Conservation (phyloP, 2,888 invertebrate species). For the Hybos culiciformis region DNA sequence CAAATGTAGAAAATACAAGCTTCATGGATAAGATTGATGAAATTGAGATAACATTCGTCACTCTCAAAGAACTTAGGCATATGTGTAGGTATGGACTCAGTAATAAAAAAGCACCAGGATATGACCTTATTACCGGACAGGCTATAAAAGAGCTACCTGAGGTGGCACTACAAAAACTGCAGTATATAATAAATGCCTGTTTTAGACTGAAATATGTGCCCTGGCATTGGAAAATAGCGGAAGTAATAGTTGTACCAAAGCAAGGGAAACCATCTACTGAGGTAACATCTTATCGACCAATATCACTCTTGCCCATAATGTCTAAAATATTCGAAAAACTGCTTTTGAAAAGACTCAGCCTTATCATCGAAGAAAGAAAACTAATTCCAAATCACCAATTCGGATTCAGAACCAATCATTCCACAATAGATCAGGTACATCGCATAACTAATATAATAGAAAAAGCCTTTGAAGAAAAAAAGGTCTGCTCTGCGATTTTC, state of each 20-base stretch:
- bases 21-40: neutral
- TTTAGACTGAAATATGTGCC: no score
- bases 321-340: conserved; percentile 7
- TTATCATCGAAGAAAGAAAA: neutral
- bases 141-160: neutral
- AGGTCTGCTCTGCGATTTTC: neutral
- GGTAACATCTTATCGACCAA: neutral
- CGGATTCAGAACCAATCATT: neutral
- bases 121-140: neutral
- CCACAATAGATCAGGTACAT: neutral
- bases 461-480: neutral
- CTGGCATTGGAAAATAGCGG: no score
- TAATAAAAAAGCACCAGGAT: neutral
- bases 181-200: no score
- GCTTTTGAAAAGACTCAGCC: neutral
- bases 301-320: neutral
- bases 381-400: neutral
- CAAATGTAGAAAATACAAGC: neutral
- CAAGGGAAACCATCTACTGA: conserved; percentile 2
- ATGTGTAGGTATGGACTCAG: neutral
- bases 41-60: neutral
- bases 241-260: conserved; percentile 5
- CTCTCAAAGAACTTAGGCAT: neutral
- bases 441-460: neutral
- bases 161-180: neutral